A percentile compares a stretch with the other conserved stretches of the same genome.
phyloP scores from a whole-genome alignment of 2,113 vertebrate genomes.

The Lepisosteus osseus region DNA sequence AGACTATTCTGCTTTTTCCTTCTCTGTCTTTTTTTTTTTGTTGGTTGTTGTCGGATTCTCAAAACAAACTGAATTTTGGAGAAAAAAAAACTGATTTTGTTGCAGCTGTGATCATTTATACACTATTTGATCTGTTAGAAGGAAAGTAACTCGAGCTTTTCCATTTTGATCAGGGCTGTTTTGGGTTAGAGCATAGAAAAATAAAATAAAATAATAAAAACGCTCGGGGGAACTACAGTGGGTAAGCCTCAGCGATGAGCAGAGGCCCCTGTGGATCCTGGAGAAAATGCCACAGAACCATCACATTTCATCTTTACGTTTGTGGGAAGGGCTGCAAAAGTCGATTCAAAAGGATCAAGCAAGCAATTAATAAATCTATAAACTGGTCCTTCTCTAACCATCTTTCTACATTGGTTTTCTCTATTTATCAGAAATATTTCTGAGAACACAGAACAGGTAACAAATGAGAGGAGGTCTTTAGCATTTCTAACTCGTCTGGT shows the following conservation, averaged over 20 bases:
- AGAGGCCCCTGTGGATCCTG: constrained; percentile 20
- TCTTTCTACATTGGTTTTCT: constrained; percentile 42
- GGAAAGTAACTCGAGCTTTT: constrained; percentile 38
- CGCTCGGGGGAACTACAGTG: constrained; percentile 42
- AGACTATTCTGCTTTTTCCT: constrained; percentile 30
- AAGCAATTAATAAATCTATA: too few species aligned
- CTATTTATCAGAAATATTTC: constrained; percentile 17
- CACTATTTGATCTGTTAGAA: constrained; percentile 49
- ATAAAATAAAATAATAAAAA: neutral
- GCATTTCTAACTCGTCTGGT: too few species aligned
- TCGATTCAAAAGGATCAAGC: constrained; percentile 31
- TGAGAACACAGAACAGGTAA: neutral
- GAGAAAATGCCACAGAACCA: constrained; percentile 51
- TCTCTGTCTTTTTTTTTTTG: constrained; percentile 24
- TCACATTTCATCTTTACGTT: constrained; percentile 39
- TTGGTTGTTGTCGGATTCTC: constrained; percentile 23
- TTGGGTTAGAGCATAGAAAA: constrained; percentile 31
- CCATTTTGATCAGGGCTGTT: constrained; percentile 34
- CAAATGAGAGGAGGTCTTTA: too few species aligned
- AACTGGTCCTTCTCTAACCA: constrained; percentile 39
- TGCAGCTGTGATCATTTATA: constrained; percentile 48
- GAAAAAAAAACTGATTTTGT: constrained; percentile 34
- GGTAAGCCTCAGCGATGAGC: constrained; percentile 41
- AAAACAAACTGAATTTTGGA: constrained; percentile 22
- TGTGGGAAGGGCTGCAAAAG: constrained; percentile 31